phyloP scores from a whole-genome alignment of 2,888 invertebrate genomes.

The Drosophila monieri region DNA sequence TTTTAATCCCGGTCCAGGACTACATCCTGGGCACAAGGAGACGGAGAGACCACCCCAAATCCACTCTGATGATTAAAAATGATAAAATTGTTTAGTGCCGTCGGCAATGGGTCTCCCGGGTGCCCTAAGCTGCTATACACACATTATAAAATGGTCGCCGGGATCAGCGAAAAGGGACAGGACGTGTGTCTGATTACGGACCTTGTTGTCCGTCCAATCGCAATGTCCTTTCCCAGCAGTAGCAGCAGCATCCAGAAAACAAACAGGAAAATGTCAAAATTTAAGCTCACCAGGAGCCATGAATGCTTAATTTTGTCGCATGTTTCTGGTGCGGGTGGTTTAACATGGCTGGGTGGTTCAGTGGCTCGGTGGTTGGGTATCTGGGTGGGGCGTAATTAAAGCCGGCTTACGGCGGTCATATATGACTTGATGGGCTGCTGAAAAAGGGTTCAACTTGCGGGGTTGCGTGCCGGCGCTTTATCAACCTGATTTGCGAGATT shows the following conservation, averaged over 20 bases:
- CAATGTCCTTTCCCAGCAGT: slow-evolving; percentile 10
- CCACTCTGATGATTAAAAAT: slow-evolving; percentile 82
- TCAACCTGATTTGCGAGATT: slow-evolving; percentile 80
- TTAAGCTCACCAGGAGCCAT: slow-evolving; percentile 73
- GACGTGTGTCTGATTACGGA: slow-evolving; percentile 70
- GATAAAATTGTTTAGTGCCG: slow-evolving; percentile 83
- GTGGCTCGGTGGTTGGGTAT: not conserved
- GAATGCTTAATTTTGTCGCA: slow-evolving; percentile 78
- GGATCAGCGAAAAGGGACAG: slow-evolving; percentile 69
- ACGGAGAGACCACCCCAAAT: slow-evolving; percentile 51
- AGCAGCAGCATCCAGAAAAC: slow-evolving; percentile 47
- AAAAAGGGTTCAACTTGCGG: slow-evolving; percentile 56
- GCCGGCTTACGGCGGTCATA: slow-evolving; percentile 72
- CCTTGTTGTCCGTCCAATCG: slow-evolving; percentile 16
- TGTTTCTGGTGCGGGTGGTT: slow-evolving; percentile 27
- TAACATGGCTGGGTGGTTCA: slow-evolving; percentile 6
- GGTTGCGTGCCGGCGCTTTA: slow-evolving; percentile 76
- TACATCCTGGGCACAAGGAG: not conserved
- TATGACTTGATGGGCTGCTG: slow-evolving; percentile 48
- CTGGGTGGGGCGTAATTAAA: slow-evolving; percentile 64
- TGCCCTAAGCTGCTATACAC: slow-evolving; percentile 83
- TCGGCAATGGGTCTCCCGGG: slow-evolving; percentile 81
- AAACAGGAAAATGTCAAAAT: slow-evolving; percentile 77
- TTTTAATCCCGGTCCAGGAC: slow-evolving; percentile 74
- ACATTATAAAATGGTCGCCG: slow-evolving; percentile 84